Base-by-base conservation (phyloP, 2,797 vertebrate species). In the Pangasius sanitwongsei region DNA sequence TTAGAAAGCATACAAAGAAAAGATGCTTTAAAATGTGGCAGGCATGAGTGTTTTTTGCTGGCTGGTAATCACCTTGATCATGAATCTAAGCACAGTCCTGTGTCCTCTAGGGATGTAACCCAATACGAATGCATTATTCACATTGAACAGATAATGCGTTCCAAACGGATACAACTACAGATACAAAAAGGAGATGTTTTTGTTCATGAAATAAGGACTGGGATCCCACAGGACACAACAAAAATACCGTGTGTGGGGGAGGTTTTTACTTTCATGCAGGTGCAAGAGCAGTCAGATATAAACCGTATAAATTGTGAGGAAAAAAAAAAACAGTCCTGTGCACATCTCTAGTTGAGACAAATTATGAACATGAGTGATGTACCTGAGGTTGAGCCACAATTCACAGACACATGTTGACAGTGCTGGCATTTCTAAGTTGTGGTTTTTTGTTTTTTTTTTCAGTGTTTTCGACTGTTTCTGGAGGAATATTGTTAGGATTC, bases 1-100 rank as follows among this genome's bases (percentile, higher is more conserved):
- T 87, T 53, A 80, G 74, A 87, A 87, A 87, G 31, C 41, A 25
- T 78, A 61, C 18, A 63, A 74, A 41, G 25, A 31, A 61, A 78
- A 87, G 63, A 67, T 1, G 0, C n/a, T 53, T 50, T 84, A 69
- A 50, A 84, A 61, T 67, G 41, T 65, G 57, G 15, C 34, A 83
- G 18, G 28, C 3, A 2, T 48, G 41, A 65, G 34, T 65, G 37
- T 81, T n/a, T 67, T 65, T 83, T 44, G 81, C 59, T 65, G 81
- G n/a, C 7, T 20, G 77, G 4, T 78, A 78, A 55, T 55, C 50
- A 44, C 11, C 23, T 83, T 83, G 34, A n/a, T 83, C 25, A 44
- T 63, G 23, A 82, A 41, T 59, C 55, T 61, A 61, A 44, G 59
- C 37, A 44, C 63, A 63, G 81, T 61, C 34, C 5, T 25, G 13